phyloP scores from a whole-genome alignment of 2,888 invertebrate species.

The Lamellibrachia satsuma region DNA sequence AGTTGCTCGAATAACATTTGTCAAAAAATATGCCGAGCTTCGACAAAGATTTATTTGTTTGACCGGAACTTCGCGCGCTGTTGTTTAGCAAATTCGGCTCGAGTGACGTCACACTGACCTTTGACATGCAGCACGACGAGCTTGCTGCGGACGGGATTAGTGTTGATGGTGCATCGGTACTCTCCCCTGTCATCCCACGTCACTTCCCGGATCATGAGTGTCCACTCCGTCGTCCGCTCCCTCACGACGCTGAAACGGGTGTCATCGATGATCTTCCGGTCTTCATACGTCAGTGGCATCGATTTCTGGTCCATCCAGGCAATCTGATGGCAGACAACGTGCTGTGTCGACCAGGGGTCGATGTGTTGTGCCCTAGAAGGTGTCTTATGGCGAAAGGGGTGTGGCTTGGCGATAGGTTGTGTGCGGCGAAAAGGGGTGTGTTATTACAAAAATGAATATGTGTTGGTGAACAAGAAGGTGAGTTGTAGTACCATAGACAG shows the following conservation, averaged over 20 bases:
- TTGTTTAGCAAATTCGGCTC: not conserved
- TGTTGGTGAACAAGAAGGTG: too few species aligned
- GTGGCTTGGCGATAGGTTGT: too few species aligned
- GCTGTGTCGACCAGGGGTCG: too few species aligned
- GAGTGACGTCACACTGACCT: constrained; percentile 46
- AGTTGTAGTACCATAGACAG: too few species aligned
- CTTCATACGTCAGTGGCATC: constrained; percentile 53
- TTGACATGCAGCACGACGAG: constrained; percentile 52
- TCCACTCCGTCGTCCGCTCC: constrained; percentile 57
- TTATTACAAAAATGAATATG: too few species aligned
- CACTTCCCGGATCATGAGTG: constrained; percentile 56
- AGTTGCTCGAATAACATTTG: not conserved
- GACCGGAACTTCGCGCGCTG: not conserved
- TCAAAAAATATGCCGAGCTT: not conserved
- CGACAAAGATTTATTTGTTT: not conserved
- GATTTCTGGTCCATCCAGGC: constrained; percentile 57
- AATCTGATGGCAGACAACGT: constrained; percentile 45
- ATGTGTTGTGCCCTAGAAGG: too few species aligned
- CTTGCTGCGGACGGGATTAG: constrained; percentile 53
- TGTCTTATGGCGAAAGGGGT: too few species aligned
- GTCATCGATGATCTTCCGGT: constrained; percentile 59
- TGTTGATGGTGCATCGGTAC: constrained; percentile 61
- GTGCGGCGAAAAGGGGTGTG: too few species aligned
- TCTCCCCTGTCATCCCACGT: constrained; percentile 56
- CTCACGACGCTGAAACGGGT: constrained; percentile 56